Evolutionary conservation across 2,113 vertebrate species (phyloP), one percentile per base, ranked within the genome.

Genomic region (Paramormyrops kingsleyae): DNA sequence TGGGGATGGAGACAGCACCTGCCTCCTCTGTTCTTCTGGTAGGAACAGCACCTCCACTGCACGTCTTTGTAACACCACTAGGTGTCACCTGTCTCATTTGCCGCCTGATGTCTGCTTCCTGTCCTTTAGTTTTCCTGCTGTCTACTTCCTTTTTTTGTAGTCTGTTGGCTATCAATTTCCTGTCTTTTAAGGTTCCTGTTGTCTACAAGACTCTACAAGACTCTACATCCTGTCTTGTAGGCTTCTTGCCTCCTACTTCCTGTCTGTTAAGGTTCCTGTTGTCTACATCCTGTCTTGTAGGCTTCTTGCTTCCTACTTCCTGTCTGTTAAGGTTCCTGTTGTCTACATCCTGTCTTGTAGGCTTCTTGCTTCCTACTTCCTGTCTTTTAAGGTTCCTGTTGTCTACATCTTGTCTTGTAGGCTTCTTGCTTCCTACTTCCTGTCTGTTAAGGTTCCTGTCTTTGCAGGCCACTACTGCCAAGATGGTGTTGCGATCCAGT

Each of bases 401-500:
- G 35, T 35, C 35, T 35, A 1, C 35, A 35, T 35, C 35, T 1
- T 35, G 35, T 35, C 35, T 35, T 35, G 35, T 35, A 35, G 35
- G 35, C 35, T 35, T 35, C 35, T 35, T 35, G 35, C 35, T 35
- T 35, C 35, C 35, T 35, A 35, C 35, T 35, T 35, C 35, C 35
- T 35, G 35, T 35, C 35, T 35, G 35, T 35, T 35, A 35, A 35
- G 35, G 35, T 35, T 5, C 5, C 56, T 84, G 1, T 8, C 5
- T 49, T 49, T 21, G 90, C 31, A 97, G 97, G 97, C 90, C 92
- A 96, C 92, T 97, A 96, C 92, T 97, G 96, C 89, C 90, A 93
- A 24, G 93, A 93, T 86, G 94, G 95, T 66, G 88, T 92, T 1
- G 91, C 91, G 77, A 50, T 93, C 5, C 95, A 93, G 0, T 97